Percentiles rank a stretch among this genome's conserved stretches.
These are phyloP conservation scores for Xyliphius kryptos DNA, from an alignment of 2,113 vertebrate species.

Conservation along the genomic window DNA sequence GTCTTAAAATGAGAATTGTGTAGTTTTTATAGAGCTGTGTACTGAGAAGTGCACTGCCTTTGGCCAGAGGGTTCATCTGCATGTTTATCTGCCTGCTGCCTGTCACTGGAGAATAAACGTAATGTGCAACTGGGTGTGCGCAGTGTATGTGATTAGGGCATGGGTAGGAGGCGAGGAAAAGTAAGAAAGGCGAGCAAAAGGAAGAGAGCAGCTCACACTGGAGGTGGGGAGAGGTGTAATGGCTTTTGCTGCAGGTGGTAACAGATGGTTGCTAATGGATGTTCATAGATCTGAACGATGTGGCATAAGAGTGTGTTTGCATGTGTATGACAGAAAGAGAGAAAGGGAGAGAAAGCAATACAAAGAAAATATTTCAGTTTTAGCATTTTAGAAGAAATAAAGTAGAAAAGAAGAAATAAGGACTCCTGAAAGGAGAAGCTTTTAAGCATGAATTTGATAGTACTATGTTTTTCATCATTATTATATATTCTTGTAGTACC, in stretches of 20 bases:
- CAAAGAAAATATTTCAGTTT: background rate
- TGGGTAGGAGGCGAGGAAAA: background rate
- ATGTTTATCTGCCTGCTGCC: constrained; percentile 35
- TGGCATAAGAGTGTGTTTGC: too few species aligned
- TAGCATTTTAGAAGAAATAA: too few species aligned
- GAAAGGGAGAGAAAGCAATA: constrained; percentile 26
- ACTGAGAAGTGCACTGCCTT: background rate
- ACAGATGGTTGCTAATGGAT: constrained; percentile 75
- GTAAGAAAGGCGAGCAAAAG: too few species aligned
- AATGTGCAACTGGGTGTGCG: constrained; percentile 24
- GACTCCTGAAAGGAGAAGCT: too few species aligned
- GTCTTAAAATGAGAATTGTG: too few species aligned
- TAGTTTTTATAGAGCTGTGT: too few species aligned
- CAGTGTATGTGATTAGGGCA: background rate
- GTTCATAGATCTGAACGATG: constrained; percentile 76
- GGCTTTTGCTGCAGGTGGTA: constrained; percentile 68
- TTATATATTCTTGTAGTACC: too few species aligned
- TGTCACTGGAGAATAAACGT: constrained; percentile 13
- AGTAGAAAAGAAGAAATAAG: too few species aligned
- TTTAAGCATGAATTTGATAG: too few species aligned
- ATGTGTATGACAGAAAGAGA: too few species aligned
- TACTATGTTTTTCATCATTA: too few species aligned
- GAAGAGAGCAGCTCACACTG: too few species aligned
- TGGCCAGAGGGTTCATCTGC: constrained; percentile 21
- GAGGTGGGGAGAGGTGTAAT: constrained; percentile 54